These are phyloP conservation scores for Trochalopteron elliotii DNA, from an alignment of 2,113 vertebrate species.

Conservation along the genomic window DNA sequence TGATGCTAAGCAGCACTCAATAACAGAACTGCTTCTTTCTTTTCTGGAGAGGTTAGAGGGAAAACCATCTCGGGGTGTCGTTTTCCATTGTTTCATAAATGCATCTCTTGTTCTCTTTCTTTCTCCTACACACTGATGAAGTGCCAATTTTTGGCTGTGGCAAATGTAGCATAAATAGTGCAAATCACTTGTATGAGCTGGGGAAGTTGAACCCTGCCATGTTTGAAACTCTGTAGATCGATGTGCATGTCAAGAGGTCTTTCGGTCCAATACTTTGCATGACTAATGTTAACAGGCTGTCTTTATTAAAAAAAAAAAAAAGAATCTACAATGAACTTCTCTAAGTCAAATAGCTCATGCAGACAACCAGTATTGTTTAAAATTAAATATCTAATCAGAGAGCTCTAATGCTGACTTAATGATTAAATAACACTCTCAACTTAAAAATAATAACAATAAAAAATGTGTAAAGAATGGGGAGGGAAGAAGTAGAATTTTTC, in stretches of 20 bases:
- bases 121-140: not conserved
- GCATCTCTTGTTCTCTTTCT: not conserved
- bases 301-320: not conserved
- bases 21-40: not conserved
- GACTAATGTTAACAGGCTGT: not conserved
- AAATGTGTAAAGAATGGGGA: not conserved
- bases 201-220: not conserved
- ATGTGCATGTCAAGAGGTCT: not conserved
- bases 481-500: not conserved
- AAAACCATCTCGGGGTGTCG: not conserved
- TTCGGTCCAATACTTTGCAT: not conserved
- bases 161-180: not conserved
- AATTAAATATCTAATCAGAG: conserved; percentile 1
- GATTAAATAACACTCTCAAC: not conserved
- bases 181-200: not conserved
- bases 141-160: not conserved
- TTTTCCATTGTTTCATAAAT: not conserved
- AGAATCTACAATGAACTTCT: not conserved
- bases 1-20: not conserved
- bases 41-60: not conserved
- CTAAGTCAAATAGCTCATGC: not conserved
- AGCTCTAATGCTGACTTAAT: not conserved
- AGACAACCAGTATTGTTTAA: not conserved
- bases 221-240: not conserved
- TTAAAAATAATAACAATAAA: not conserved